Evolutionary conservation across 2,113 vertebrate species (phyloP).

Genomic region (Setophaga petechia): DNA sequence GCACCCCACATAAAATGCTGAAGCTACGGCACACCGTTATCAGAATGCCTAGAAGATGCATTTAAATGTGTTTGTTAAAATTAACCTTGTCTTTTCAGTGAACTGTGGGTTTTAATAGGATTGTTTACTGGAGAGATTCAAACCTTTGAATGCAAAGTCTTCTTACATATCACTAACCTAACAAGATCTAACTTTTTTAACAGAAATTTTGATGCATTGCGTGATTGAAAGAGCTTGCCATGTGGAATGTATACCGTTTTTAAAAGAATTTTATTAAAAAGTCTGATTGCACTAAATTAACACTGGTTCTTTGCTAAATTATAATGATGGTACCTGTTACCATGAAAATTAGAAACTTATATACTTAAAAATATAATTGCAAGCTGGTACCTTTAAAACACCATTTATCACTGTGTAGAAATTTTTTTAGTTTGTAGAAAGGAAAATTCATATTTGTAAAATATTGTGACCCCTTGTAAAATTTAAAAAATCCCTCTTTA

Average conservation of each 20-base stretch:
- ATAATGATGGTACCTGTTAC: not conserved
- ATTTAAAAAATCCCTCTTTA: no score
- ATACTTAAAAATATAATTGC: not conserved
- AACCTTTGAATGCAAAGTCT: not conserved
- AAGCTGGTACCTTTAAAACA: not conserved
- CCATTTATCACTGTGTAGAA: no score
- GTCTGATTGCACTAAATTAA: not conserved
- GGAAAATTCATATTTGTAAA: no score
- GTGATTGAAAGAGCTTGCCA: not conserved
- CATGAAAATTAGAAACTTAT: not conserved
- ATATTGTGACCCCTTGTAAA: no score
- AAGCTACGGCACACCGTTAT: not conserved
- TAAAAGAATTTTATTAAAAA: not conserved
- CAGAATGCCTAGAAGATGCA: not conserved
- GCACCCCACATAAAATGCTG: not conserved
- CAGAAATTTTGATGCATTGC: not conserved
- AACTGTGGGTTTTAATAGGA: not conserved
- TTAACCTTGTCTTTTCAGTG: not conserved
- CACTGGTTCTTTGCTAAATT: not conserved
- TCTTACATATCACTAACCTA: not conserved
- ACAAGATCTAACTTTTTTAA: not conserved
- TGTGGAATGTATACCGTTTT: not conserved
- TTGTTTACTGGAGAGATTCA: not conserved
- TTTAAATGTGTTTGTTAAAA: not conserved
- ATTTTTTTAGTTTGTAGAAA: no score